A percentile compares a stretch with the other conserved stretches of the same genome.
Evolutionary conservation across 2,888 invertebrate genomes (phyloP).

Genomic region (Blera fallax): DNA sequence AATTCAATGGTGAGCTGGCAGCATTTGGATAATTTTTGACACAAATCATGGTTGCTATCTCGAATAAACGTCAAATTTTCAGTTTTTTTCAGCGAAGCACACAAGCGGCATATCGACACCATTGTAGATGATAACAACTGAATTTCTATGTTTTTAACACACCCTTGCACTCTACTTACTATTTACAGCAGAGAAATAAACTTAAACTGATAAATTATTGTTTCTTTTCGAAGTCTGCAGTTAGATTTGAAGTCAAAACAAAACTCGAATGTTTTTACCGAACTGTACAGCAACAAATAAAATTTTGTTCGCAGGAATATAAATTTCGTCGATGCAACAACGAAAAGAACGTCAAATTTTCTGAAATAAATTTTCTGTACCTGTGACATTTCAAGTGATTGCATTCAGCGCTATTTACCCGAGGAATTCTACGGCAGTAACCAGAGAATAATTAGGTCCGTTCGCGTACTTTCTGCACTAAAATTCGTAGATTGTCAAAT

Average conservation of each 20-base stretch:
- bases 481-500: no score
- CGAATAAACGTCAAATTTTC: conserved; percentile 72
- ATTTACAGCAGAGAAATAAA: not conserved
- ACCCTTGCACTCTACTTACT: not conserved
- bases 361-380: not conserved
- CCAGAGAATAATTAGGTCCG: not conserved
- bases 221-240: not conserved
- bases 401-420: not conserved
- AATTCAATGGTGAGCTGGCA: conserved; percentile 74
- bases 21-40: conserved; percentile 74
- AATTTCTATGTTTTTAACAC: not conserved
- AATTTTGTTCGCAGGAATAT: conserved; percentile 4
- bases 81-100: conserved; percentile 76
- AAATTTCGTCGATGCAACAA: not conserved
- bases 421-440: not conserved
- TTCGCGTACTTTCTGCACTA: no score
- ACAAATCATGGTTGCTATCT: conserved; percentile 73
- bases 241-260: conserved; percentile 15
- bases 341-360: not conserved
- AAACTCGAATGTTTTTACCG: conserved; percentile 36
- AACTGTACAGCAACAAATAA: conserved; percentile 39
- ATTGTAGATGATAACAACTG: conserved; percentile 6
- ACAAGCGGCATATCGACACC: conserved; percentile 76
- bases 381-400: not conserved
- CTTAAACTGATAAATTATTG: not conserved